These are phyloP conservation scores for Microtus agrestis DNA, from an alignment of 2,797 vertebrate species.

Conservation along the genomic window DNA sequence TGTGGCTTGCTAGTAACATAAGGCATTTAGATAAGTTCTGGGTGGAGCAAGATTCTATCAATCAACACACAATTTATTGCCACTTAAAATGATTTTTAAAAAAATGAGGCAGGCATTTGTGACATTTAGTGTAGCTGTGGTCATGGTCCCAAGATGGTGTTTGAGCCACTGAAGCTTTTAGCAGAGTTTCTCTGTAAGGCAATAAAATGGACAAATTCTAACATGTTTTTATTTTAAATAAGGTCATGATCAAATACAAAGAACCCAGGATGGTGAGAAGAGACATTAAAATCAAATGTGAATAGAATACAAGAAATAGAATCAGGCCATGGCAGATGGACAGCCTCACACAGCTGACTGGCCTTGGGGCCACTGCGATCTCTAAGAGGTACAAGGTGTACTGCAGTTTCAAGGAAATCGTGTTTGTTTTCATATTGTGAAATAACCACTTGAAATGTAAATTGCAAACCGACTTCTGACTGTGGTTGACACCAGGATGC, in stretches of 20 bases:
- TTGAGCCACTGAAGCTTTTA: neutral
- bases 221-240: neutral
- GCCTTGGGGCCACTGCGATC: neutral
- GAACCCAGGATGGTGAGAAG: neutral
- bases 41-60: neutral
- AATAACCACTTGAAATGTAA: neutral
- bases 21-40: neutral
- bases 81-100: neutral
- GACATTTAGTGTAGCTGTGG: neutral
- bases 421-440: conserved; percentile 23
- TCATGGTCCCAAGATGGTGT: neutral
- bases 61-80: neutral
- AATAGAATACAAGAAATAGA: neutral
- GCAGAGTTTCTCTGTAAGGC: neutral
- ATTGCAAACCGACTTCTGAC: neutral
- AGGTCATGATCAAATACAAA: conserved; percentile 7
- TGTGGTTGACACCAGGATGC: neutral
- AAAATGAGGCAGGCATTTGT: neutral
- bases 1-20: neutral
- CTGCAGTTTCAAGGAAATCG: neutral
- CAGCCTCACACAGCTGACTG: neutral
- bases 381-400: neutral
- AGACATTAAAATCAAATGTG: conserved; percentile 6
- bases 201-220: neutral
- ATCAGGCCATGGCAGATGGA: neutral